Conservation (phyloP, 2,888 invertebrate species). For the Antheraea yamamai region DNA sequence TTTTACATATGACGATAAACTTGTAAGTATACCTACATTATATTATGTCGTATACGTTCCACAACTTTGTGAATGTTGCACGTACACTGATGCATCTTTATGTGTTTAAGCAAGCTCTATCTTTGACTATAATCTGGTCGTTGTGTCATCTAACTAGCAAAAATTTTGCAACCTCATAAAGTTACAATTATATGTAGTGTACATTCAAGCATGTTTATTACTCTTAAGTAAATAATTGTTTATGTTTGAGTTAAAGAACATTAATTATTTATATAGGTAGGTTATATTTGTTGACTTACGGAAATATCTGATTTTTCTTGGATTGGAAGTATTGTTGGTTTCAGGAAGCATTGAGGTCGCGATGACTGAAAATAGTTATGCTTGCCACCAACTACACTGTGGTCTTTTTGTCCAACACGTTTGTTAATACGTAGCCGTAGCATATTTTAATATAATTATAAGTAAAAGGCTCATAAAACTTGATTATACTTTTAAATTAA, state of each 20-base stretch:
- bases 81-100: background rate
- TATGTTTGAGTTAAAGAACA: background rate
- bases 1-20: background rate
- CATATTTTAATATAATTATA: no score
- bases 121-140: background rate
- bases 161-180: background rate
- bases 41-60: background rate
- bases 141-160: slow-evolving; percentile 9
- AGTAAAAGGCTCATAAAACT: background rate
- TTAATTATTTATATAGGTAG: background rate
- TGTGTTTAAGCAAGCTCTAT: background rate
- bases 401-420: no score
- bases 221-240: background rate
- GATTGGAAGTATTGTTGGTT: background rate
- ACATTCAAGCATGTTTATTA: background rate
- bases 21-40: background rate
- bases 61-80: background rate
- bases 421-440: no score
- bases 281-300: background rate
- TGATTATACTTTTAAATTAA: slow-evolving; percentile 1
- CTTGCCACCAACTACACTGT: no score
- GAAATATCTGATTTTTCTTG: background rate
- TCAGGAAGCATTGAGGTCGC: background rate
- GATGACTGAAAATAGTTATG: background rate
- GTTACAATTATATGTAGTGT: background rate